Evolutionary conservation across 1,140 invertebrate species (phyloP), one percentile per base, ranked within the genome.

Genomic region (Dendroctonus ponderosae): DNA sequence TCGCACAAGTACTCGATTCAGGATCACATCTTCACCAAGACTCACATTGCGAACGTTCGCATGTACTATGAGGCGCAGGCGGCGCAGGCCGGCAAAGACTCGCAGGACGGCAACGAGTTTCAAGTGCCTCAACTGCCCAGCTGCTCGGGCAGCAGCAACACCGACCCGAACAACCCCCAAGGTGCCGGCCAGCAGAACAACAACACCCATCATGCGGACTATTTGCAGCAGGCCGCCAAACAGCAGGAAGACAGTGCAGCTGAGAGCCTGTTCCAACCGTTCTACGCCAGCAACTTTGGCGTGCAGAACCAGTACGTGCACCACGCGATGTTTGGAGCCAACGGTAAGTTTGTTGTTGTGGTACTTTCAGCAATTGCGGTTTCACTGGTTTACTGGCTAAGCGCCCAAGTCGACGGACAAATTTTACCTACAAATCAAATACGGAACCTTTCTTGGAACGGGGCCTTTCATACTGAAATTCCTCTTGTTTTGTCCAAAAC

Each of bases 21-120:
- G 83, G 94, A 97, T 77, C 94, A 97, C 79, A 91, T 97, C 68
- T 97, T 97, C 80, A 95, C 93, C 43, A 90, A 89, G 71, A 84
- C 85, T 46, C 92, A 95, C 79, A 93, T 95, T 75, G 89, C 90
- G 57, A 85, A 88, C 62, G 89, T 94, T 54, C 89, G 90, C 68
- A 84, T 85, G 67, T 86, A 89, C 71, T 83, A 93, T 48, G 89
- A 91, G 70, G 79, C 72, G 61, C 82, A 93, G 49, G 89, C 91
- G 70, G 79, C 72, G 61, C 65, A 71, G 11, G 72, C 61, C 39
- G 53, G 54, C n/a, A 74, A 76, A 65, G 73, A 73, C 11, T 43
- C 56, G 9, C 71, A 73, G 43, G 71, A 74, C 26, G 69, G 69
- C 37, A 71, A 70, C 26, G 78, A 78, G 63, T 79, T 79, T 65